Base-by-base conservation (phyloP, 2,113 vertebrate species). In the Melanerpes aurifrons region DNA sequence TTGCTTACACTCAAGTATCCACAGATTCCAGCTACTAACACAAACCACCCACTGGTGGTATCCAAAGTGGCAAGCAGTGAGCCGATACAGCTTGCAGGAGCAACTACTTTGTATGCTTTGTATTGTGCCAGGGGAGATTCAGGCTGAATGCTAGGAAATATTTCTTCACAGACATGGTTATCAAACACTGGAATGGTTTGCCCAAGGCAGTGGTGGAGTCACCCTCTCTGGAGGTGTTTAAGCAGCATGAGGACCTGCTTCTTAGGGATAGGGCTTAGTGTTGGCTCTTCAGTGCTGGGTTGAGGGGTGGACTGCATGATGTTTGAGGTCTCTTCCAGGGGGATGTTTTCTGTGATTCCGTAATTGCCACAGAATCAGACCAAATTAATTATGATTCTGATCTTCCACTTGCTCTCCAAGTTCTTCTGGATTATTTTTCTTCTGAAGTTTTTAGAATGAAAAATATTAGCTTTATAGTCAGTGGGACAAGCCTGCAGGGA, bases 401-500 rank as follows among this genome's bases (percentile, higher is more conserved):
- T 50, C 37, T 93, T 32, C 25, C 15, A 40, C 31, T 83, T 54
- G 22, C 47, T 32, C 13, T 19, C 15, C 62, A 6, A 21, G 24
- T 86, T 75, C 11, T 87, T 83, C 32, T 32, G 13, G 50, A 25
- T 20, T 59, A 37, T 22, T 45, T 68, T 43, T 25, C 6, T 50
- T 82, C 32, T 80, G 21, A 7, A 48, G 40, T 71, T 20, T 74
- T 43, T 68, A 74, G 35, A 32, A 61, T 13, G 6, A 32, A 47
- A 75, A 86, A 56, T 9, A 54, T 6, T 8, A 10, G 25, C 67
- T 89, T 80, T 86, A 70, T 88, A 95, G 78, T 47, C 67, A 74
- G 22, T 56, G 56, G 82, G 83, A 95, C 48, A 93, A 92, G 35
- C 54, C 92, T 93, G 57, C 53, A 93, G 61, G 12, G 40, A 76